phyloP scores from a whole-genome alignment of 2,888 invertebrate species.

The Mesoligia furuncula region DNA sequence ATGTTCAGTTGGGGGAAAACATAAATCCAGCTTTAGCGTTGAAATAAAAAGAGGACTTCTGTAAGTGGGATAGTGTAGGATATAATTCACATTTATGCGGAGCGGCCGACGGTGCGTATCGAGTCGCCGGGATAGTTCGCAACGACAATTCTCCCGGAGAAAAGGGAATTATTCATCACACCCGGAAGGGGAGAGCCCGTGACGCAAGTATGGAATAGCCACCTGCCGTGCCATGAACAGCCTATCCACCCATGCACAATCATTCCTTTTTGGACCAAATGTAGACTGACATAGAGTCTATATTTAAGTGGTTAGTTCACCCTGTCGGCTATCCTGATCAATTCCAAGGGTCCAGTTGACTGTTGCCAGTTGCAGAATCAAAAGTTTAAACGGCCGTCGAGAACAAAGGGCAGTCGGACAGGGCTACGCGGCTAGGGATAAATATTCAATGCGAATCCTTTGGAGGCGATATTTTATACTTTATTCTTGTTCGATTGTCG shows the following conservation, averaged over 20 bases:
- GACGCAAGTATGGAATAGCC: constrained; percentile 90
- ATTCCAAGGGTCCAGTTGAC: constrained; percentile 88
- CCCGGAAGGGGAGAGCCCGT: constrained; percentile 90
- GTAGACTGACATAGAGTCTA: constrained; percentile 57
- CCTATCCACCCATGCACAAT: constrained; percentile 66
- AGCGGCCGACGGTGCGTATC: constrained; percentile 88
- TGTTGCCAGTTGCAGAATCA: constrained; percentile 90
- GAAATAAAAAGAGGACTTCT: constrained; percentile 87
- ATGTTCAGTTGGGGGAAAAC: constrained; percentile 81
- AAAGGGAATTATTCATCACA: constrained; percentile 91
- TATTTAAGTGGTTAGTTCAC: constrained; percentile 51
- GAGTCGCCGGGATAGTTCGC: constrained; percentile 88
- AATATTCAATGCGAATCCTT: constrained; percentile 91
- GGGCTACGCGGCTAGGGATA: constrained; percentile 84
- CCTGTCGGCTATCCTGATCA: constrained; percentile 75
- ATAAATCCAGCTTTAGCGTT: constrained; percentile 85
- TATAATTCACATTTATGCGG: constrained; percentile 89
- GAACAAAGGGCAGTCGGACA: constrained; percentile 89
- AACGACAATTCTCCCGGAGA: constrained; percentile 89
- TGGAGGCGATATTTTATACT: constrained; percentile 89
- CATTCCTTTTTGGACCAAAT: constrained; percentile 61
- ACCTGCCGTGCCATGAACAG: constrained; percentile 76
- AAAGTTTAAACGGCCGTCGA: constrained; percentile 90
- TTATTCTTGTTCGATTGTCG: constrained; percentile 83
- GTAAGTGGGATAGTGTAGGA: constrained; percentile 87